These are phyloP conservation scores for Bambusicola thoracicus DNA, from an alignment of 2,113 vertebrate species.

Conservation along the genomic window DNA sequence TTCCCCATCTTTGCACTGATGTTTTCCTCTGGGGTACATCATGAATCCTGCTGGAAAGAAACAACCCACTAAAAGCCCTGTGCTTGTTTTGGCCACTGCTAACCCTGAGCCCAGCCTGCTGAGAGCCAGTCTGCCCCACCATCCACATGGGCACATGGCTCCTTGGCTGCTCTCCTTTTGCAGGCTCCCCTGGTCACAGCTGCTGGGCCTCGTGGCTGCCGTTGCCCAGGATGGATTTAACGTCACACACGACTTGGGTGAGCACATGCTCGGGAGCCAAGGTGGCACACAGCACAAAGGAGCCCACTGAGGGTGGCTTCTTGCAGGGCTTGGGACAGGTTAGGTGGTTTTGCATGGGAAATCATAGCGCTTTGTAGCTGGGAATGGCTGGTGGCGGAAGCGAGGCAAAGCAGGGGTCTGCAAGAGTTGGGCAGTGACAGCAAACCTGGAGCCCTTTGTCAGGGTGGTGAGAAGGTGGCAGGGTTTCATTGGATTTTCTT, in stretches of 20 bases:
- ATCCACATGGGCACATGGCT: accelerated
- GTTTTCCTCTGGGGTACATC: neutral
- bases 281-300: neutral
- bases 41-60: neutral
- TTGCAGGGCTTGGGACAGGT: neutral
- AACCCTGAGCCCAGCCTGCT: neutral
- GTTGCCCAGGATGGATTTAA: conserved; percentile 94
- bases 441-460: neutral
- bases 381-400: neutral
- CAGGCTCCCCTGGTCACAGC: conserved; percentile 90
- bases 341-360: neutral
- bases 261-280: conserved; percentile 40
- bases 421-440: accelerated
- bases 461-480: neutral
- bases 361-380: neutral
- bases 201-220: conserved; percentile 84
- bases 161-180: neutral
- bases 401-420: accelerated
- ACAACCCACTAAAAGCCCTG: neutral
- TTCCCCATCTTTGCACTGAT: neutral
- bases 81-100: neutral
- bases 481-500: neutral
- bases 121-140: neutral
- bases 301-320: neutral
- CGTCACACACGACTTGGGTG: conserved; percentile 93